Evolutionary conservation across 1,140 invertebrate species (phyloP).

Genomic region (Penaeus indicus): DNA sequence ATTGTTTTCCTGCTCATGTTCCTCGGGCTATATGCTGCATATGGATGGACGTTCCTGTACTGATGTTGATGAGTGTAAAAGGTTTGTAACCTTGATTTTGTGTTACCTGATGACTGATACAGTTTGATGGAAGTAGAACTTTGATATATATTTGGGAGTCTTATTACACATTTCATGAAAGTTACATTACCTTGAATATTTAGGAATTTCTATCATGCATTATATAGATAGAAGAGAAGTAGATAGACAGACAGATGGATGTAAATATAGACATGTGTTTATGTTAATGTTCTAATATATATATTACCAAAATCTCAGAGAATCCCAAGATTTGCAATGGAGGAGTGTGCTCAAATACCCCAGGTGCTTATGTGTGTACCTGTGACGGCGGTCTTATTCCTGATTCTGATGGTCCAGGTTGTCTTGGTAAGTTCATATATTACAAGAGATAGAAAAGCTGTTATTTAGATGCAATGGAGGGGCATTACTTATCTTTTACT

Average conservation of each 20-base stretch:
- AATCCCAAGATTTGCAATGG: conserved; percentile 85
- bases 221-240: too few relatives aligned
- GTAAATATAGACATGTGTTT: background rate
- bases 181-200: too few relatives aligned
- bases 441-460: background rate
- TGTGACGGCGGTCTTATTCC: conserved; percentile 82
- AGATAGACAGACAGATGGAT: too few relatives aligned
- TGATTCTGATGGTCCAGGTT: conserved; percentile 79
- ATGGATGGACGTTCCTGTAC: conserved; percentile 71
- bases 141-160: too few relatives aligned
- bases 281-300: background rate
- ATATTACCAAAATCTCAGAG: conserved; percentile 71
- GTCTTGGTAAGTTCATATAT: conserved; percentile 74
- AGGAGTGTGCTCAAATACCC: conserved; percentile 84
- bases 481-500: too few relatives aligned
- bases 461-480: too few relatives aligned
- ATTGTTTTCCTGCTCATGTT: conserved; percentile 68
- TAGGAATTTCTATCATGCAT: too few relatives aligned
- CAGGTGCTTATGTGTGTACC: conserved; percentile 83
- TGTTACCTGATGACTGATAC: too few relatives aligned
- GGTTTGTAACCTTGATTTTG: conserved; percentile 25
- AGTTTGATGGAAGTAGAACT: too few relatives aligned
- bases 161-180: too few relatives aligned
- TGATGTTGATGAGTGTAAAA: conserved; percentile 82
- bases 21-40: conserved; percentile 70